phyloP scores from a whole-genome alignment of 2,113 vertebrate genomes.

The Dicaeum eximium region DNA sequence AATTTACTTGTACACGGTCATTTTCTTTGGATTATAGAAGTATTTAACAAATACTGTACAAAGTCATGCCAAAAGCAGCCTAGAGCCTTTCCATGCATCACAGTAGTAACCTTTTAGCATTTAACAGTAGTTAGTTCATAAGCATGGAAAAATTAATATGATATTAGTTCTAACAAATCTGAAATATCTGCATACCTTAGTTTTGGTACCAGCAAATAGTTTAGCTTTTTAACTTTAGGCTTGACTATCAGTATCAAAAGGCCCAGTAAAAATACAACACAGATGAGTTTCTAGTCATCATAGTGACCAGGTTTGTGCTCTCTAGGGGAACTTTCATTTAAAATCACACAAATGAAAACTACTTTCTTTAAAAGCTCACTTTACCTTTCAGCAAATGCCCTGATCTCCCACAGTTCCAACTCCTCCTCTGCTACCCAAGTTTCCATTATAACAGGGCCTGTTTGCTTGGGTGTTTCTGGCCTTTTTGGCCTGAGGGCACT shows the following conservation, averaged over 20 bases:
- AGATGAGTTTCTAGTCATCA: neutral
- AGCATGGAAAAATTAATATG: neutral
- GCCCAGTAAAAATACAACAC: neutral
- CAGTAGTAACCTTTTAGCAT: neutral
- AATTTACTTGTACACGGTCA: neutral
- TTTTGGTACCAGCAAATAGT: neutral
- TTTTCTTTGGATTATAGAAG: neutral
- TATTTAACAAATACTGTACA: neutral
- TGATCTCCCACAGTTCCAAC: constrained; percentile 97
- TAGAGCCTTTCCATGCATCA: neutral
- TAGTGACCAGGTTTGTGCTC: neutral
- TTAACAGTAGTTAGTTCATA: neutral
- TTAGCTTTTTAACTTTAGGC: neutral
- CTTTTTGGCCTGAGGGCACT: constrained; percentile 96
- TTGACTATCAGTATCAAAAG: neutral
- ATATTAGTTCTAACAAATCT: neutral
- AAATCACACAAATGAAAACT: neutral
- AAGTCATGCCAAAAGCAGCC: neutral
- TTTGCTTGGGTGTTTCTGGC: constrained; percentile 94
- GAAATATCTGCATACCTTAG: neutral
- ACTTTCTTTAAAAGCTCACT: neutral
- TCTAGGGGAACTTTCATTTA: neutral
- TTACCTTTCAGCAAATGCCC: constrained; percentile 98
- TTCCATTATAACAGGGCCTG: constrained; percentile 96
- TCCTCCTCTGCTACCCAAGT: constrained; percentile 98